Percentiles rank a stretch among this genome's conserved stretches.
phyloP scores from a whole-genome alignment of 2,888 invertebrate species.

The Heteromurus nitidus region DNA sequence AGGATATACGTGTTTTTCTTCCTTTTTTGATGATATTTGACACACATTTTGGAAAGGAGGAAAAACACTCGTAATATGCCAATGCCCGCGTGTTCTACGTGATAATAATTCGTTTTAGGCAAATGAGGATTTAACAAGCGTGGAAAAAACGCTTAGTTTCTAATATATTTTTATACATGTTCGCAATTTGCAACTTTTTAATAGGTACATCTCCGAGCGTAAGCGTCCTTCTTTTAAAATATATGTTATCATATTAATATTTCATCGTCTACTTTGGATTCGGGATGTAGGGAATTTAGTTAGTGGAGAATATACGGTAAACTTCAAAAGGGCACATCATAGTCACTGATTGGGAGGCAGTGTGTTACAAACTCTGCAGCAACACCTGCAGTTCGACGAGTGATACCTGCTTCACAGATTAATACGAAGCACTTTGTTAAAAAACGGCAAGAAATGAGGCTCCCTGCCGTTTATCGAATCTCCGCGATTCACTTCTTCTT shows the following conservation, averaged over 20 bases:
- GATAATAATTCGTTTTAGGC: slow-evolving; percentile 35
- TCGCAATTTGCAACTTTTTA: no score
- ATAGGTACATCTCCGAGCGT: no score
- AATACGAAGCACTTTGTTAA: not conserved
- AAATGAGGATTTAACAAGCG: slow-evolving; percentile 31
- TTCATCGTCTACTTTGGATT: not conserved
- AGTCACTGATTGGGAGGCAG: no score
- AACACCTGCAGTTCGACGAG: no score
- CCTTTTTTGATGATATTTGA: no score
- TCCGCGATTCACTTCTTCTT: not conserved
- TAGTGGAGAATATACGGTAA: not conserved
- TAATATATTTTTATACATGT: no score
- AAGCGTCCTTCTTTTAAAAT: no score
- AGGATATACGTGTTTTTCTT: no score
- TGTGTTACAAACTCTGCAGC: no score
- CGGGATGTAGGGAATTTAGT: no score
- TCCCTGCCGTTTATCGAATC: not conserved
- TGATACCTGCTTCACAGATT: no score
- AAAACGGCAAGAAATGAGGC: slow-evolving; percentile 2
- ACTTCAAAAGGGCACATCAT: not conserved
- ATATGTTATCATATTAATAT: not conserved
- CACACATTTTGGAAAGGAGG: slow-evolving; percentile 24
- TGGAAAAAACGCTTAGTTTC: not conserved
- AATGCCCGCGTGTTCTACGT: no score
- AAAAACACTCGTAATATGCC: not conserved